Conservation (phyloP, 1,140 invertebrate species). For the Dreissena rostriformis region DNA sequence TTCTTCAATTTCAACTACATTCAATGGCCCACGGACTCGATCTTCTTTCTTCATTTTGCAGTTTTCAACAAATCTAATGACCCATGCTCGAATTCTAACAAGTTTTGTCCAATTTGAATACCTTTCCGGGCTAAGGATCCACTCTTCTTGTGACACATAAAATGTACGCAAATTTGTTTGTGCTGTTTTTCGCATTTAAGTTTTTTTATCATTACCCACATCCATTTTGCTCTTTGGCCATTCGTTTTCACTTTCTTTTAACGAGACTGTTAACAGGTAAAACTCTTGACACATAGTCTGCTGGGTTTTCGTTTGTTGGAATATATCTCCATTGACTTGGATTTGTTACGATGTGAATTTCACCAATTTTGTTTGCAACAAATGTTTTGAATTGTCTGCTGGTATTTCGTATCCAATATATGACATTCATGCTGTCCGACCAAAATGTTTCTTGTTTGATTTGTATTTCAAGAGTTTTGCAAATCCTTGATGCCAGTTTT, state of each 20-base stretch:
- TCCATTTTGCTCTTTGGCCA: not conserved
- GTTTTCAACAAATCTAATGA: not conserved
- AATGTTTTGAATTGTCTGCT: constrained; percentile 28
- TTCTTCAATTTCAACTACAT: constrained; percentile 11
- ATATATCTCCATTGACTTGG: not conserved
- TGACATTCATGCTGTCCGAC: not conserved
- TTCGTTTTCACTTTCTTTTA: not conserved
- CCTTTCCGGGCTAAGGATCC: not conserved
- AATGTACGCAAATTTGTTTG: not conserved
- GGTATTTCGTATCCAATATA: no score
- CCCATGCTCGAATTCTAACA: constrained; percentile 30
- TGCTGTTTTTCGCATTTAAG: not conserved
- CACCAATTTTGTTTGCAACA: constrained; percentile 29
- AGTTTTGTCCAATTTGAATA: constrained; percentile 17
- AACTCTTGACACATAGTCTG: not conserved
- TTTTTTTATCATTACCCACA: not conserved
- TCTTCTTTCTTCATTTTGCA: no score
- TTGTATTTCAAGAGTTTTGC: not conserved
- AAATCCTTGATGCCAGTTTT: not conserved
- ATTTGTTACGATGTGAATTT: constrained; percentile 6
- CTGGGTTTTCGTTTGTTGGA: not conserved
- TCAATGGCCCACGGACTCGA: no score
- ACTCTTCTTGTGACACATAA: not conserved
- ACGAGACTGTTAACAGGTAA: not conserved
- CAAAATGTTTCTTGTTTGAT: constrained; percentile 29